Evolutionary conservation across 2,797 vertebrate species (phyloP).

Genomic region (Typhlichthys subterraneus): DNA sequence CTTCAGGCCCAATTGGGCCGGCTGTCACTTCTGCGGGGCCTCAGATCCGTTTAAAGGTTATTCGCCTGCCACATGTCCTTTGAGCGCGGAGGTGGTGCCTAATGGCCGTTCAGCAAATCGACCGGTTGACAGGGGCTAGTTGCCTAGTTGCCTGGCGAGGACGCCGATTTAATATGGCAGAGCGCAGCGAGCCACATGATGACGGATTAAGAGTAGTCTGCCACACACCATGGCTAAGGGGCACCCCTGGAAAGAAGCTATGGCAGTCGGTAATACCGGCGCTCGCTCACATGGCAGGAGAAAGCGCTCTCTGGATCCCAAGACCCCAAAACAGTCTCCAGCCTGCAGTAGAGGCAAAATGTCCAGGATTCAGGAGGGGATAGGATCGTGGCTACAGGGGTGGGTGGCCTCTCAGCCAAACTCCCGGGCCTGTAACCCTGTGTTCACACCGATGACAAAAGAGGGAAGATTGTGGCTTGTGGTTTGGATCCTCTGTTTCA

Average conservation of each 20-base stretch:
- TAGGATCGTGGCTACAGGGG: too few relatives aligned
- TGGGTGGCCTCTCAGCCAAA: too few relatives aligned
- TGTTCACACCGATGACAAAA: too few relatives aligned
- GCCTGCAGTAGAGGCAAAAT: slow-evolving; percentile 29
- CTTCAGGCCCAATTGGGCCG: slow-evolving; percentile 51
- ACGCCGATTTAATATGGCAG: slow-evolving; percentile 57
- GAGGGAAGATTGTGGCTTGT: too few relatives aligned
- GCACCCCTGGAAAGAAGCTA: slow-evolving; percentile 1
- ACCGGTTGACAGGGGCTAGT: slow-evolving; percentile 59
- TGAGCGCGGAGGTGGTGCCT: slow-evolving; percentile 58
- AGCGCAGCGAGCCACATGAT: slow-evolving; percentile 38
- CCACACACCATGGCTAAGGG: slow-evolving; percentile 28
- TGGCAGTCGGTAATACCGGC: slow-evolving; percentile 2
- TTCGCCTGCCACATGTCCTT: slow-evolving; percentile 79
- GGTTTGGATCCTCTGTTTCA: too few relatives aligned
- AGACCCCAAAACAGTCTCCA: slow-evolving; percentile 16
- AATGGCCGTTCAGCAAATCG: slow-evolving; percentile 69
- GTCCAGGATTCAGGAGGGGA: slow-evolving; percentile 5
- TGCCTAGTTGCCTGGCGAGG: slow-evolving; percentile 48
- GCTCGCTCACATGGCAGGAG: slow-evolving; percentile 6
- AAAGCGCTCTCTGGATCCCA: slow-evolving; percentile 2
- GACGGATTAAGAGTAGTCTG: slow-evolving; percentile 60
- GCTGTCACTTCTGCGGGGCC: slow-evolving; percentile 65
- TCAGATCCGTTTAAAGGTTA: slow-evolving; percentile 76
- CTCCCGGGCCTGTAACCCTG: too few relatives aligned